Conservation (phyloP, 2,797 vertebrate genomes). For the Brachymystax lenok region DNA sequence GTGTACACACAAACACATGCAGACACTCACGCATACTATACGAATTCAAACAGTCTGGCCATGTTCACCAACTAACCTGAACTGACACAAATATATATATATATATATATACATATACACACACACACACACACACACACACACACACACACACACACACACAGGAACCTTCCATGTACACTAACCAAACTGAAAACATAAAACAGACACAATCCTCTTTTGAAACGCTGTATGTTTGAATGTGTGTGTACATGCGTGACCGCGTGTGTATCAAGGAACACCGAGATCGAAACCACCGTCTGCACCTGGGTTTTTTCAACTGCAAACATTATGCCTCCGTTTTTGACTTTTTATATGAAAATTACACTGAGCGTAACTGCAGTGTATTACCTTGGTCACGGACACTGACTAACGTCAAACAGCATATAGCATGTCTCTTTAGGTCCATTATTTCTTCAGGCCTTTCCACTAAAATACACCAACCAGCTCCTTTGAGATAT, state of each 20-base stretch:
- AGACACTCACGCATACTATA: not conserved
- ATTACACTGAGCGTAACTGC: not conserved
- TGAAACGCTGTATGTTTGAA: not conserved
- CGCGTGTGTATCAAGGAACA: not conserved
- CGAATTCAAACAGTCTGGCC: too few species aligned
- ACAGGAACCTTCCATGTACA: not conserved
- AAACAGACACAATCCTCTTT: not conserved
- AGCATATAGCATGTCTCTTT: not conserved
- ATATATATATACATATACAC: not conserved
- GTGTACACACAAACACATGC: too few species aligned
- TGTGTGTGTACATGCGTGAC: not conserved
- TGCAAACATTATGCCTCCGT: not conserved
- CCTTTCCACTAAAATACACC: not conserved
- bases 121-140: not conserved
- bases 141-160: not conserved
- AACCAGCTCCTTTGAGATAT: not conserved
- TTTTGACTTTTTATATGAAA: not conserved
- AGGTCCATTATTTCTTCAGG: conserved; percentile 1
- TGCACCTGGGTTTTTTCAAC: not conserved
- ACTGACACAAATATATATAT: too few species aligned
- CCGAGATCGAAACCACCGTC: not conserved
- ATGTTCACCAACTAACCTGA: too few species aligned
- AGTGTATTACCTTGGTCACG: not conserved
- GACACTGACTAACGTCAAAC: not conserved
- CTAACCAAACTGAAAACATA: not conserved